phyloP scores from a whole-genome alignment of 2,888 invertebrate species.

The Dicyrtomina minuta region DNA sequence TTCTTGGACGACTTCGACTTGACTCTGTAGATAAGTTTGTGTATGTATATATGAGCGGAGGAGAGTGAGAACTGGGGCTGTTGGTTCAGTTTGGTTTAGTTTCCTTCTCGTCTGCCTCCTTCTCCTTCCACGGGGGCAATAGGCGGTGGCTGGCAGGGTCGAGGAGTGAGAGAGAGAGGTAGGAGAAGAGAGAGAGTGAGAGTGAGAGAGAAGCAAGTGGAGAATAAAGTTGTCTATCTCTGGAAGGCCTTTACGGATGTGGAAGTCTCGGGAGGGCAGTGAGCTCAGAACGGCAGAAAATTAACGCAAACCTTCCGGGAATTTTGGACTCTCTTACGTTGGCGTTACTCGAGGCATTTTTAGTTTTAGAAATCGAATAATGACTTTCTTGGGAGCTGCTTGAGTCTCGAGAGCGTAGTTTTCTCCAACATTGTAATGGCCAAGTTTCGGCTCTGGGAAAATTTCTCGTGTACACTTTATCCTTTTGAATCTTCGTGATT shows the following conservation, averaged over 20 bases:
- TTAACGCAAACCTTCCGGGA: conserved; percentile 63
- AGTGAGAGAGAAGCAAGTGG: conserved; percentile 28
- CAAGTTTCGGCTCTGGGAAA: conserved; percentile 53
- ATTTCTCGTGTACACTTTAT: conserved; percentile 53
- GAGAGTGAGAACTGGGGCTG: too few species aligned
- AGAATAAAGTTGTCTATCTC: conserved; percentile 45
- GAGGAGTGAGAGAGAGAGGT: conserved; percentile 17
- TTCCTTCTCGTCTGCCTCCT: not conserved
- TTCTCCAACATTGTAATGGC: conserved; percentile 54
- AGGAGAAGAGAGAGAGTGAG: conserved; percentile 23
- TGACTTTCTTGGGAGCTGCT: conserved; percentile 54
- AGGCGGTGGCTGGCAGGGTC: conserved; percentile 23
- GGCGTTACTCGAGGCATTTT: conserved; percentile 54
- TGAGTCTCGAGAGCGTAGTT: conserved; percentile 53
- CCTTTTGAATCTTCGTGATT: conserved; percentile 54
- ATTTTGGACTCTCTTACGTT: conserved; percentile 53
- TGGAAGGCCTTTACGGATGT: conserved; percentile 53
- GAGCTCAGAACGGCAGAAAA: conserved; percentile 77
- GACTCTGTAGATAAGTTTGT: not conserved
- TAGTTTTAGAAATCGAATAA: conserved; percentile 55
- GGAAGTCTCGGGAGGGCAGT: conserved; percentile 65
- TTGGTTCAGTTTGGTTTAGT: conserved; percentile 7
- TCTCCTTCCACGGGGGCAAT: not conserved
- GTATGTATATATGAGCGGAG: not conserved
- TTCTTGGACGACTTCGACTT: not conserved